phyloP scores from a whole-genome alignment of 2,113 vertebrate genomes.

The Alectura lathami region DNA sequence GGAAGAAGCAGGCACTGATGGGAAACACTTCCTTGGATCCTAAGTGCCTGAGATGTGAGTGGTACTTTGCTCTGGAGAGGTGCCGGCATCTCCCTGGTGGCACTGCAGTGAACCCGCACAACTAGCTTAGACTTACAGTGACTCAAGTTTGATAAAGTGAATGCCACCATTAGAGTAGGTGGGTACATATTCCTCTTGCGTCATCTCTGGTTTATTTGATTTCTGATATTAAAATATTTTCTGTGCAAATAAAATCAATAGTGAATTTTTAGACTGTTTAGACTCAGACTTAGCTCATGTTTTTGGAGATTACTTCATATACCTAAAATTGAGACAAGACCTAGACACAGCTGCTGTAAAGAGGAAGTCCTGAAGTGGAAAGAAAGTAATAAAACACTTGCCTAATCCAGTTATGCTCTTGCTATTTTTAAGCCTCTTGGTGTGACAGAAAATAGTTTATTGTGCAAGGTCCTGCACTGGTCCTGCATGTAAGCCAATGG shows the following conservation, averaged over 20 bases:
- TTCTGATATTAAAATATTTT: not conserved
- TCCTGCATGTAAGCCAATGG: not conserved
- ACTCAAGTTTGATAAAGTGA: not conserved
- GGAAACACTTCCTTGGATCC: not conserved
- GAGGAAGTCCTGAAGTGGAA: conserved; percentile 7
- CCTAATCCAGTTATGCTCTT: not conserved
- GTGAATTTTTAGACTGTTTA: not conserved
- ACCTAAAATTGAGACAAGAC: not conserved
- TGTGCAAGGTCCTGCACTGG: not conserved
- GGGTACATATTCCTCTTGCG: not conserved
- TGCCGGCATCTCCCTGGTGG: not conserved
- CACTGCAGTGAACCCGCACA: not conserved
- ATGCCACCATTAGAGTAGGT: not conserved
- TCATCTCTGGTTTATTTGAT: fast-evolving
- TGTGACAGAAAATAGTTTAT: not conserved
- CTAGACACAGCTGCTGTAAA: not conserved
- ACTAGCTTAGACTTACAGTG: not conserved
- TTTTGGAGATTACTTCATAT: not conserved
- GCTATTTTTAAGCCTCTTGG: not conserved
- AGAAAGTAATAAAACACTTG: not conserved
- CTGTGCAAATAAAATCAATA: not conserved
- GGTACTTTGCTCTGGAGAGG: not conserved
- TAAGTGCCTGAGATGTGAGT: not conserved
- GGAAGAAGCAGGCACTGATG: not conserved
- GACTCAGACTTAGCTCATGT: not conserved